Percentiles rank a stretch among this genome's conserved stretches.
Conservation (phyloP, 2,888 invertebrate genomes). For the Dermolepida albohirtum region DNA sequence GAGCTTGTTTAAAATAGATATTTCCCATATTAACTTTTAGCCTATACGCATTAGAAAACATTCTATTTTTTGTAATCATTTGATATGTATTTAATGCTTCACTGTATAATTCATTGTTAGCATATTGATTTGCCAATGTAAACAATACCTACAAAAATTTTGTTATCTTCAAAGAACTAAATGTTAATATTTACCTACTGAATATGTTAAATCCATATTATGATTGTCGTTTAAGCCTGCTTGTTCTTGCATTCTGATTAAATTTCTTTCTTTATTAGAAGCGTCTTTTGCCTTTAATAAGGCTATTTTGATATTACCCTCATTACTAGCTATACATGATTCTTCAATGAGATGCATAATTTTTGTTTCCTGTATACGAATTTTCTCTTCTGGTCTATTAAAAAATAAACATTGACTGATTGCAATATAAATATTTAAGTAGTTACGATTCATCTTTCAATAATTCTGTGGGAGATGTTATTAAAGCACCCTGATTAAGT, state of each 20-base stretch:
- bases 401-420: conserved; percentile 24
- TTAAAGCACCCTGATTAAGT: conserved; percentile 73
- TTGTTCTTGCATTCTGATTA: conserved; percentile 93
- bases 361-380: conserved; percentile 87
- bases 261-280: conserved; percentile 88
- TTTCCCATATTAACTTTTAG: conserved; percentile 98
- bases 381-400: conserved; percentile 86
- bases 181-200: conserved; percentile 69
- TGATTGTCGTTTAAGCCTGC: conserved; percentile 89
- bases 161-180: neutral
- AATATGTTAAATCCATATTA: conserved; percentile 95
- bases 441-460: conserved; percentile 83
- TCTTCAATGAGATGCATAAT: conserved; percentile 93
- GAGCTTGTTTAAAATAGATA: conserved; percentile 94
- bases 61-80: conserved; percentile 91
- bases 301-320: conserved; percentile 74
- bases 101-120: conserved; percentile 92
- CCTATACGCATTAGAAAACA: conserved; percentile 93
- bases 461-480: conserved; percentile 74
- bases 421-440: neutral
- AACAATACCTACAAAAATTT: conserved; percentile 82
- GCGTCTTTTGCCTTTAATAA: conserved; percentile 97
- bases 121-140: conserved; percentile 95
- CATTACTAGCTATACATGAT: conserved; percentile 79
- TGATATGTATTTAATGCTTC: conserved; percentile 97